Percentiles rank a stretch among this genome's conserved stretches.
Evolutionary conservation across 2,797 vertebrate genomes (phyloP).

Genomic region (Pygocentrus nattereri): DNA sequence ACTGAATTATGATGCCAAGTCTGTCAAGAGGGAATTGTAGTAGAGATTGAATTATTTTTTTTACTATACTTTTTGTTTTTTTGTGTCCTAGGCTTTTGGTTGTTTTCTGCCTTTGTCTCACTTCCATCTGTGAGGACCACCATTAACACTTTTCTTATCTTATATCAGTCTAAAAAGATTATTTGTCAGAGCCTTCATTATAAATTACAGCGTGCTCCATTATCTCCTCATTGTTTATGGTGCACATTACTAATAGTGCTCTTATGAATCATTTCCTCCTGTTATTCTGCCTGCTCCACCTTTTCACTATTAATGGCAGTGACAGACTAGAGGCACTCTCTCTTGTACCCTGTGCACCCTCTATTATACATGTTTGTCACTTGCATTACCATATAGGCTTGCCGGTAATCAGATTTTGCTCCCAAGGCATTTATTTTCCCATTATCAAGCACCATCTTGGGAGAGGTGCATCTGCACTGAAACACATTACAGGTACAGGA

Average conservation of each 20-base stretch:
- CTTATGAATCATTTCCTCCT: conserved; percentile 45
- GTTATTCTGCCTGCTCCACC: not conserved
- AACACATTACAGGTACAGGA: conserved; percentile 21
- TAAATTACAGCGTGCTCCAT: conserved; percentile 46
- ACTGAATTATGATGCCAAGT: no score
- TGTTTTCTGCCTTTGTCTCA: conserved; percentile 8
- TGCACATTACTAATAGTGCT: conserved; percentile 43
- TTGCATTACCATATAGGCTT: conserved; percentile 40
- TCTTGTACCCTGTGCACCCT: not conserved
- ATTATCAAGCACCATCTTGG: conserved; percentile 21
- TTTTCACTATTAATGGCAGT: conserved; percentile 37
- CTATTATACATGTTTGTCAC: conserved; percentile 45
- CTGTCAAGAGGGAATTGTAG: no score
- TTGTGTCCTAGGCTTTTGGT: not conserved
- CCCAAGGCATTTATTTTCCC: conserved; percentile 51
- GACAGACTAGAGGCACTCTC: conserved; percentile 19
- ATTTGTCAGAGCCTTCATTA: conserved; percentile 40
- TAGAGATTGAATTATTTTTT: no score
- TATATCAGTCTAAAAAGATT: conserved; percentile 45
- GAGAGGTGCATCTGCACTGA: conserved; percentile 24
- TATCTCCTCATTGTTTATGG: conserved; percentile 47
- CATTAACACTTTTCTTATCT: conserved; percentile 39
- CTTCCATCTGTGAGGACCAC: conserved; percentile 3
- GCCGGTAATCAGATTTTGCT: conserved; percentile 40
- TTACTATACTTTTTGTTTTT: not conserved